phyloP scores from a whole-genome alignment of 2,113 vertebrate species.

The Edolisoma coerulescens region DNA sequence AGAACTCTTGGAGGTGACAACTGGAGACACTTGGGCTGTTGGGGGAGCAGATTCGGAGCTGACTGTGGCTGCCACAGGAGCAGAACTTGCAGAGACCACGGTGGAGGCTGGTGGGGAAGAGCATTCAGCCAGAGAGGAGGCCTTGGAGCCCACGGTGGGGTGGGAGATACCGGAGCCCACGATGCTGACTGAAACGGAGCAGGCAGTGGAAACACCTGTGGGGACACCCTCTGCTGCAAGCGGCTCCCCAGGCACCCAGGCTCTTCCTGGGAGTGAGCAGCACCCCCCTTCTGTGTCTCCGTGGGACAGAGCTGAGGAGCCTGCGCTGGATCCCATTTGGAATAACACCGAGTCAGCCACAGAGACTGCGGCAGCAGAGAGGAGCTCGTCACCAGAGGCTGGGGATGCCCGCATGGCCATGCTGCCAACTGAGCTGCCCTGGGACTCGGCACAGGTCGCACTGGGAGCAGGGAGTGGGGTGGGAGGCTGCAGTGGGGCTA shows the following conservation, averaged over 20 bases:
- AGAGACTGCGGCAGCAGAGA: background rate
- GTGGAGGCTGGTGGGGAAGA: background rate
- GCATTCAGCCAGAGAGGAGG: background rate
- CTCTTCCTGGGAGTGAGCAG: background rate
- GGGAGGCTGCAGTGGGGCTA: background rate
- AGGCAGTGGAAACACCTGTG: background rate
- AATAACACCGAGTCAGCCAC: conserved; percentile 15
- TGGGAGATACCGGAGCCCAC: conserved; percentile 27
- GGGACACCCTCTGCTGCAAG: background rate
- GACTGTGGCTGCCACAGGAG: background rate
- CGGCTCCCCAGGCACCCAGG: background rate
- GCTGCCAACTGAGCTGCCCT: conserved; percentile 63
- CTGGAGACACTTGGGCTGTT: background rate
- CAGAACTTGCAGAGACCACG: background rate
- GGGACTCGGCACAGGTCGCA: conserved; percentile 73
- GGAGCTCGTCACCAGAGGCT: conserved; percentile 9
- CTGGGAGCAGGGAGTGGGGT: background rate
- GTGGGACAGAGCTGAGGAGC: background rate
- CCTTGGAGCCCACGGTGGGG: background rate
- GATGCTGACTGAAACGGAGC: background rate
- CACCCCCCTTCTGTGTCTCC: background rate
- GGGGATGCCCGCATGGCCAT: background rate
- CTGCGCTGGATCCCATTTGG: background rate
- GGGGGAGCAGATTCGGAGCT: background rate
- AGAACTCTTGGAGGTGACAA: background rate